Evolutionary conservation across 1,140 invertebrate genomes (phyloP).

Genomic region (Camponotus floridanus): DNA sequence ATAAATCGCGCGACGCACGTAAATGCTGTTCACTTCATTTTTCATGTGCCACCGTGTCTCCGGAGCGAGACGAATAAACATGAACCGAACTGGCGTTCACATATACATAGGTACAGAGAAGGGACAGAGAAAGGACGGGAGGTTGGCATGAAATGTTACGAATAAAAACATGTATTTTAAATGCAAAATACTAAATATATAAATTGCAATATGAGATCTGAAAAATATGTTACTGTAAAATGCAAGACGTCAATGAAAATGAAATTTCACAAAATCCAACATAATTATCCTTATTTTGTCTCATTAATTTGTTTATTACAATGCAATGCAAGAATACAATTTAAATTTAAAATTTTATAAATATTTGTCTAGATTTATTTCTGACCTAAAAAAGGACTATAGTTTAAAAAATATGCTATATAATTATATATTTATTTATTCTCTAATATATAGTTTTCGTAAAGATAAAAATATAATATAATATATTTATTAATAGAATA

Average conservation of each 20-base stretch:
- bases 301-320: background rate
- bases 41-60: slow-evolving; percentile 67
- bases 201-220: background rate
- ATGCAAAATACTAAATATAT: slow-evolving; percentile 10
- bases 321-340: no score
- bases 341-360: no score
- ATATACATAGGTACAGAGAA: background rate
- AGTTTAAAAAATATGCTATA: background rate
- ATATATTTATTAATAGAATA: no score
- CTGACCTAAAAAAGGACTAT: background rate
- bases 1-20: slow-evolving; percentile 72
- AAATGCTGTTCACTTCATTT: slow-evolving; percentile 70
- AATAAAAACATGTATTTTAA: slow-evolving; percentile 26
- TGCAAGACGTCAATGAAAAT: background rate
- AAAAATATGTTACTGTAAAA: background rate
- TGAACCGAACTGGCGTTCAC: slow-evolving; percentile 20
- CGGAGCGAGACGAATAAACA: slow-evolving; percentile 46
- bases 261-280: background rate
- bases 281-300: background rate
- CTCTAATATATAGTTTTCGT: background rate
- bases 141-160: slow-evolving; percentile 4
- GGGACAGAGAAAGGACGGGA: no score
- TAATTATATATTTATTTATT: background rate
- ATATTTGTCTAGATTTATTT: background rate
- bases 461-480: background rate